Conservation (phyloP, 2,888 invertebrate genomes). For the Meloe dianella region DNA sequence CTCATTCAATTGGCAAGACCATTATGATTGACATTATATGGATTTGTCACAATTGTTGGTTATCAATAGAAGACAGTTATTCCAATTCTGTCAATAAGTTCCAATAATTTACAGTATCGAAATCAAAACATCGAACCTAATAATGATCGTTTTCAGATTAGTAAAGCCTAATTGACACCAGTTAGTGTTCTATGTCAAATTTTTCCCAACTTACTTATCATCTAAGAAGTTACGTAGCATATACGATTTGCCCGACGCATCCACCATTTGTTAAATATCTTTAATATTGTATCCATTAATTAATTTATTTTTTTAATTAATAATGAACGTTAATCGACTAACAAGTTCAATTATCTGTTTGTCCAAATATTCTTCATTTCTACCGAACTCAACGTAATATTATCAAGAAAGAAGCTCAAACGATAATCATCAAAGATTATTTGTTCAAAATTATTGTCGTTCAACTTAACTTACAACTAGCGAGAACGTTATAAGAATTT, state of each 20-base stretch:
- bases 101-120: no score
- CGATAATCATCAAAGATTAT: not conserved
- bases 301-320: no score
- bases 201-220: no score
- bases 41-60: not conserved
- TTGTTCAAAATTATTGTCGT: not conserved
- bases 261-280: not conserved
- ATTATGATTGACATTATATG: not conserved
- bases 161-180: no score
- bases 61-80: not conserved
- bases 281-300: not conserved
- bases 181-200: no score
- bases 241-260: not conserved
- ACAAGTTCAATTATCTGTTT: not conserved
- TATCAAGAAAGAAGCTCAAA: not conserved
- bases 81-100: not conserved
- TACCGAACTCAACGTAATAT: not conserved
- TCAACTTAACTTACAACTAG: not conserved
- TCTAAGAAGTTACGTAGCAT: no score
- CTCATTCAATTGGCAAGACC: not conserved
- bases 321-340: not conserved
- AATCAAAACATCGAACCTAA: no score
- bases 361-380: not conserved
- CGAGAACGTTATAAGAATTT: not conserved
- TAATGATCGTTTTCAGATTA: no score